A percentile compares a stretch with the other conserved stretches of the same genome.
phyloP scores from a whole-genome alignment of 1,140 invertebrate species.

The Campoletis sonorensis region DNA sequence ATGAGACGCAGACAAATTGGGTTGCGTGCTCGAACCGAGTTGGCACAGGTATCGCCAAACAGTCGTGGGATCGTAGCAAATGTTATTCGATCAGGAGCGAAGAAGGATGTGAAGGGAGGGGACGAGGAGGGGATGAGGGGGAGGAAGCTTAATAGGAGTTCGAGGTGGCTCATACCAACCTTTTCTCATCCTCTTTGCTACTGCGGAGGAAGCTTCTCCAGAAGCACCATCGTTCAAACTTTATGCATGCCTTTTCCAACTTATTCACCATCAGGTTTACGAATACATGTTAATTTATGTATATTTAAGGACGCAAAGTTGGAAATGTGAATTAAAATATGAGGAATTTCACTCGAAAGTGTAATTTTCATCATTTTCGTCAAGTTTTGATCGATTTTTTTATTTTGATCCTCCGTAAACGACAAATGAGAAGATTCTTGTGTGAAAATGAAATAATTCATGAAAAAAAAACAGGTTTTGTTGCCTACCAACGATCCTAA shows the following conservation, averaged over 20 bases:
- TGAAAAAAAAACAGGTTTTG: too few species aligned
- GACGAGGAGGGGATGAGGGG: not conserved
- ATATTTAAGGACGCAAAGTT: not conserved
- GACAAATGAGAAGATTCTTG: too few species aligned
- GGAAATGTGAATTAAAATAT: not conserved
- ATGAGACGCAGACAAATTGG: constrained; percentile 76
- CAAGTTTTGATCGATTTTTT: too few species aligned
- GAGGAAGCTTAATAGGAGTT: not conserved
- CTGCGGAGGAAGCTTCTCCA: constrained; percentile 34
- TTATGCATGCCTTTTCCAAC: constrained; percentile 12
- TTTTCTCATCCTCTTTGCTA: constrained; percentile 24
- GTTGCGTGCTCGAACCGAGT: constrained; percentile 75
- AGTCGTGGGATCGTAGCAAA: constrained; percentile 74
- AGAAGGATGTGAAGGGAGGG: not conserved
- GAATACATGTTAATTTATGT: too few species aligned
- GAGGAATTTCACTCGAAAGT: not conserved
- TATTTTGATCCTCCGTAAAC: too few species aligned
- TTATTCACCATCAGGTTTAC: constrained; percentile 3
- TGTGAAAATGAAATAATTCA: too few species aligned
- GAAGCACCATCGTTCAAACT: constrained; percentile 16
- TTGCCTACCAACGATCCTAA: too few species aligned
- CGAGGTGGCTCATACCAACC: constrained; percentile 32
- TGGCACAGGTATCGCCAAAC: constrained; percentile 77
- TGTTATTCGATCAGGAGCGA: constrained; percentile 70
- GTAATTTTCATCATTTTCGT: too few species aligned